Evolutionary conservation across 2,797 vertebrate species (phyloP), one percentile per base, ranked within the genome.

Genomic region (Danio choprae): DNA sequence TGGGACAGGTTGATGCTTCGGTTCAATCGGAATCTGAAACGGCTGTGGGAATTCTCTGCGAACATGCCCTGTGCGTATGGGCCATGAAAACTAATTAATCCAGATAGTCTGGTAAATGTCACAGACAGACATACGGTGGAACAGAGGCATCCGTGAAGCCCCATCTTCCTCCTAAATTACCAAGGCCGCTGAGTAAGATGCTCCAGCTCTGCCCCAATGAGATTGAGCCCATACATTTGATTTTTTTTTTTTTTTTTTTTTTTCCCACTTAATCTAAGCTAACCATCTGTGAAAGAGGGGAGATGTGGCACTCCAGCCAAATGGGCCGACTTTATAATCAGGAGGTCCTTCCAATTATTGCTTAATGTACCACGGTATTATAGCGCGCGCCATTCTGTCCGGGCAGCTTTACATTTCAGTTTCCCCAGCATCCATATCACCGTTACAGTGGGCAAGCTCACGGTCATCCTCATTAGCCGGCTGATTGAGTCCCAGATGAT

Each of bases 281-380:
- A 82, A 80, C 84, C 79, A 83, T 86, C 86, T 85, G 80, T 84
- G 80, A 81, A 85, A 74, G 70, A 75, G 79, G 64, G 77, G 67
- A 72, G 76, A 79, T 77, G 69, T 72, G 81, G 64, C 59, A 79
- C 44, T 50, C 77, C 71, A 44, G 82, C 64, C 73, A 76, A 82
- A 83, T 77, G 79, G 72, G 43, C 80, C 79, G 72, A 85, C 70
- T 81, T 84, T 58, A 77, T 85, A 86, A 86, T 84, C 77, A 83
- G 44, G 64, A 85, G 70, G 70, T 81, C 65, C 85, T 83, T 86
- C 80, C 88, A 87, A 88, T 89, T 88, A 89, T 84, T 87, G 84
- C 79, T 89, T 74, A 89, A 90, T 86, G 86, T 84, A 84, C 80
- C 84, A 81, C 55, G 8, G 78, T 75, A 38, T 86, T 77, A 79